A percentile compares a stretch with the other conserved stretches of the same genome.
Evolutionary conservation across 2,888 invertebrate species (phyloP).

Genomic region (Pseudococcus jackbeardsleyi): DNA sequence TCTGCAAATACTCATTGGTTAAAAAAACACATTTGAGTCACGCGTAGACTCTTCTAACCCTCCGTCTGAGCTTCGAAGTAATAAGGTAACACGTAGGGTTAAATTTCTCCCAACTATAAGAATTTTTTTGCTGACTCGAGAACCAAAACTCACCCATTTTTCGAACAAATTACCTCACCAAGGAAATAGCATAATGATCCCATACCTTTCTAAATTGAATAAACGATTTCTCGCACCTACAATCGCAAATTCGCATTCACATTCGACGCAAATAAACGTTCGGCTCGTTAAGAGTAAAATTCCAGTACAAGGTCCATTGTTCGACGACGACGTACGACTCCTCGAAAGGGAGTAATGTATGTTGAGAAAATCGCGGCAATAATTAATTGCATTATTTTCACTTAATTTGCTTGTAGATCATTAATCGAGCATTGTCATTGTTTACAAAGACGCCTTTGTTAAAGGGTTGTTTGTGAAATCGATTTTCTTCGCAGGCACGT

Average conservation of each 20-base stretch:
- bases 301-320: not conserved
- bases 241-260: not conserved
- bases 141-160: too few relatives aligned
- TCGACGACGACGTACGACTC: not conserved
- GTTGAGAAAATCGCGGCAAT: conserved; percentile 8
- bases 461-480: conserved; percentile 46
- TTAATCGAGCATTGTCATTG: conserved; percentile 33
- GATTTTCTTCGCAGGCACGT: conserved; percentile 48
- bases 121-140: too few relatives aligned
- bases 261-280: not conserved
- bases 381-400: conserved; percentile 44
- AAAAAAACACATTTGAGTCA: too few relatives aligned
- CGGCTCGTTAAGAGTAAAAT: not conserved
- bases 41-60: too few relatives aligned
- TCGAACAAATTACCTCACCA: too few relatives aligned
- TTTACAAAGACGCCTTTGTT: conserved; percentile 47
- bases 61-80: too few relatives aligned
- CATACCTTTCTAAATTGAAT: not conserved
- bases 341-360: not conserved
- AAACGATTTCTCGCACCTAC: not conserved
- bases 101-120: too few relatives aligned
- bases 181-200: not conserved
- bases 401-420: conserved; percentile 36
- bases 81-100: too few relatives aligned
- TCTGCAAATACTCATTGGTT: too few relatives aligned